These are phyloP conservation scores for Podotricha telesiphe DNA, from an alignment of 2,888 invertebrate species.

Conservation along the genomic window DNA sequence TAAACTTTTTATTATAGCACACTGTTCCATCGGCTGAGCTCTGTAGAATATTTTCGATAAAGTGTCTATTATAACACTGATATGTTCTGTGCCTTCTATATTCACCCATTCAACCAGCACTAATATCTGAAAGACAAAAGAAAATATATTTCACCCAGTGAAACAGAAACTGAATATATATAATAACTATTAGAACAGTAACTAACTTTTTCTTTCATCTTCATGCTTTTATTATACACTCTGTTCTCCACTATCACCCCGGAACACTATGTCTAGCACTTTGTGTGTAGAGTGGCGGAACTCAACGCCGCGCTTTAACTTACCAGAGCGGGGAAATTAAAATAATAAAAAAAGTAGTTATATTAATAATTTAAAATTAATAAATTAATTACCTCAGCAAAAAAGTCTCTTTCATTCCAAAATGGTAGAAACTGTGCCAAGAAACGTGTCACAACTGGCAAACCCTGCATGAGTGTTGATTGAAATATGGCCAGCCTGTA, in stretches of 20 bases:
- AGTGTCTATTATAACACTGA: slow-evolving; percentile 58
- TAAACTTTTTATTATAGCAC: slow-evolving; percentile 63
- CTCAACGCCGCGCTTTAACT: too few relatives aligned
- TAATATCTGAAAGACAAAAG: slow-evolving; percentile 58
- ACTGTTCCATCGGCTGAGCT: slow-evolving; percentile 66
- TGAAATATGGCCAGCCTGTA: slow-evolving; percentile 62
- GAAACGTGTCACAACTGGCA: slow-evolving; percentile 71
- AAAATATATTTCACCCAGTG: too few relatives aligned
- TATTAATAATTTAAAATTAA: too few relatives aligned
- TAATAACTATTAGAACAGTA: too few relatives aligned
- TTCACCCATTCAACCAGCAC: slow-evolving; percentile 71
- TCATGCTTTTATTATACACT: too few relatives aligned
- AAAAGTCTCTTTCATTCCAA: slow-evolving; percentile 75
- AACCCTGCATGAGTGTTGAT: slow-evolving; percentile 66
- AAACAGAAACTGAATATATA: too few relatives aligned
- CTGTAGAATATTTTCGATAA: slow-evolving; percentile 59
- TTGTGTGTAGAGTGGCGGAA: too few relatives aligned
- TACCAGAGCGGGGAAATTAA: too few relatives aligned
- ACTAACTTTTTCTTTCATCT: too few relatives aligned
- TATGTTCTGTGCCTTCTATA: slow-evolving; percentile 57
- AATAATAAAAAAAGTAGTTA: too few relatives aligned
- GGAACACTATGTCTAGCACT: too few relatives aligned
- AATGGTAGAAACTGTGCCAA: slow-evolving; percentile 70
- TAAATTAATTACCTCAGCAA: slow-evolving; percentile 61
- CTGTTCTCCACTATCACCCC: too few relatives aligned